A percentile compares a stretch with the other conserved stretches of the same genome.
These are phyloP conservation scores for Peromyscus melanophrys DNA, from an alignment of 2,797 vertebrate species.

Conservation along the genomic window DNA sequence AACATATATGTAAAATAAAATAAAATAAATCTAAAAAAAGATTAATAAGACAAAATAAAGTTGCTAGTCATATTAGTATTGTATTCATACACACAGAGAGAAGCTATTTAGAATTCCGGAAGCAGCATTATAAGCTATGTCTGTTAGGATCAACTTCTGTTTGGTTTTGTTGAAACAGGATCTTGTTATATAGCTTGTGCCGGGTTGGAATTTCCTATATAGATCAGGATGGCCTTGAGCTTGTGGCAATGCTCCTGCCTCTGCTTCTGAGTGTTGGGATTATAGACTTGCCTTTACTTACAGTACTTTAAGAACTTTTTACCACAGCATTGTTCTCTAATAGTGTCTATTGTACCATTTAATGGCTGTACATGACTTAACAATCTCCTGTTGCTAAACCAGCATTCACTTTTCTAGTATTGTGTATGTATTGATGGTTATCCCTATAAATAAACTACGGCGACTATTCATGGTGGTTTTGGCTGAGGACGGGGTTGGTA, in stretches of 20 bases:
- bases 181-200: neutral
- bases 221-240: neutral
- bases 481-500: neutral
- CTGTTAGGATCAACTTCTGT: neutral
- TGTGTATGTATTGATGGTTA: neutral
- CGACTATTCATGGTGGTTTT: neutral
- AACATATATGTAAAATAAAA: neutral
- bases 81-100: neutral
- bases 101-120: neutral
- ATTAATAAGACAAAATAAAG: neutral
- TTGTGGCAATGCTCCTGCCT: neutral
- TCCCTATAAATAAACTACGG: neutral
- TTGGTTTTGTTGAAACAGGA: neutral
- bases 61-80: neutral
- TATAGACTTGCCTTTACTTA: neutral
- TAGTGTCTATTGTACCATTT: neutral
- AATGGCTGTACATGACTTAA: neutral
- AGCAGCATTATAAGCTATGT: neutral
- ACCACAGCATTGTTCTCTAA: neutral
- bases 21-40: neutral
- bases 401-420: constrained; percentile 29
- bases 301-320: neutral
- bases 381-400: neutral
- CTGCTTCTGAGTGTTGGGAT: neutral
- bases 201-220: neutral